These are phyloP conservation scores for Heliornis fulica DNA, from an alignment of 2,113 vertebrate species.

Conservation along the genomic window DNA sequence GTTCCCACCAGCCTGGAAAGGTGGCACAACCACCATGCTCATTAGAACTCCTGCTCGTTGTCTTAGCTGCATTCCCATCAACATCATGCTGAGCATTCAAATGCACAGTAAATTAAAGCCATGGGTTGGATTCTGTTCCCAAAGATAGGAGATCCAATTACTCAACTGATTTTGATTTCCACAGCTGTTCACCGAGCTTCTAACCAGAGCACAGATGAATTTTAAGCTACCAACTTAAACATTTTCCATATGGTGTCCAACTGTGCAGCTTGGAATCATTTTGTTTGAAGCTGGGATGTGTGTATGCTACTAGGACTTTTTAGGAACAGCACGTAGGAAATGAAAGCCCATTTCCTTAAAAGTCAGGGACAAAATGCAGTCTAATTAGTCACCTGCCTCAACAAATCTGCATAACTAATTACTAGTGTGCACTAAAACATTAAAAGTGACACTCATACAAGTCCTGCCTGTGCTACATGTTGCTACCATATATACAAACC, in stretches of 20 bases:
- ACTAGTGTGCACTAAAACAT: background rate
- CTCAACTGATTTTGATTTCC: background rate
- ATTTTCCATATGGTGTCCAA: background rate
- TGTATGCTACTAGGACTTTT: background rate
- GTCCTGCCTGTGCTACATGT: background rate
- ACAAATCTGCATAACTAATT: background rate
- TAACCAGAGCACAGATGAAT: background rate
- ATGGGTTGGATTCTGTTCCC: background rate
- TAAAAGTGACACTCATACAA: background rate
- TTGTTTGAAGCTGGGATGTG: background rate
- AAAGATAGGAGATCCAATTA: constrained; percentile 8
- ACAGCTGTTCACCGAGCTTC: constrained; percentile 26
- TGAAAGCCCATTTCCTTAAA: background rate
- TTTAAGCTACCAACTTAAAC: background rate
- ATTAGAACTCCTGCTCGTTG: background rate
- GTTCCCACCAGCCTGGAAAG: background rate
- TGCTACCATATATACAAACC: background rate
- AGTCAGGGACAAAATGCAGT: background rate
- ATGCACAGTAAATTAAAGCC: background rate
- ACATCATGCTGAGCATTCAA: background rate
- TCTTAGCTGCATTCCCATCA: background rate
- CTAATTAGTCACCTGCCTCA: background rate
- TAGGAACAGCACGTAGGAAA: background rate
- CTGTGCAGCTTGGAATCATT: background rate
- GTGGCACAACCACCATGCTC: background rate